Evolutionary conservation across 2,888 invertebrate genomes (phyloP), one percentile per base, ranked within the genome.

Genomic region (Hydroisotoma schaefferi): DNA sequence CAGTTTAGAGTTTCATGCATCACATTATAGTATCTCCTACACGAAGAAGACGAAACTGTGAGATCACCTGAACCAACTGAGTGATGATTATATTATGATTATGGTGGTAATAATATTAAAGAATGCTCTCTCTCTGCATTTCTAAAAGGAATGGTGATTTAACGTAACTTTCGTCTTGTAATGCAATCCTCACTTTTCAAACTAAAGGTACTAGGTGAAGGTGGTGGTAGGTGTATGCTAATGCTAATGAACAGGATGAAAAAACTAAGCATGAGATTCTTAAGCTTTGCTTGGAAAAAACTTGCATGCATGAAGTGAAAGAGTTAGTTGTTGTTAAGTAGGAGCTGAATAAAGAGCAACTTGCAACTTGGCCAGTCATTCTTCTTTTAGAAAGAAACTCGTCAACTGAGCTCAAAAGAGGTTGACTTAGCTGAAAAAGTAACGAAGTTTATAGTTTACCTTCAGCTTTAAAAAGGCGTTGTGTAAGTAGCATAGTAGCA

Each of bases 141-240:
- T n/a, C n/a, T 15, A 40, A 40, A 18, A 40, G n/a, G 15, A 20
- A 40, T 40, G 40, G 5, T 18, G 20, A 40, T 40, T 15, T 40
- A 15, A 40, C 20, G 40, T n/a, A n/a, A n/a, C n/a, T n/a, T n/a
- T n/a, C n/a, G n/a, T n/a, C n/a, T n/a, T n/a, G n/a, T n/a, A n/a
- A n/a, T n/a, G n/a, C n/a, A n/a, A n/a, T n/a, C n/a, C n/a, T n/a
- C n/a, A n/a, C n/a, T n/a, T n/a, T n/a, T n/a, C n/a, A n/a, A n/a
- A n/a, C n/a, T n/a, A n/a, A n/a, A n/a, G n/a, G n/a, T n/a, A n/a
- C n/a, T n/a, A n/a, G n/a, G n/a, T n/a, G n/a, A n/a, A n/a, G 20
- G 18, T n/a, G 8, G 15, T 6, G 10, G 43, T 49, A 49, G 49
- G 49, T 49, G 49, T 49, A 49, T 49, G 49, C 49, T 49, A 49